Conservation (phyloP, 2,888 invertebrate genomes). For the Lithophane leautieri region DNA sequence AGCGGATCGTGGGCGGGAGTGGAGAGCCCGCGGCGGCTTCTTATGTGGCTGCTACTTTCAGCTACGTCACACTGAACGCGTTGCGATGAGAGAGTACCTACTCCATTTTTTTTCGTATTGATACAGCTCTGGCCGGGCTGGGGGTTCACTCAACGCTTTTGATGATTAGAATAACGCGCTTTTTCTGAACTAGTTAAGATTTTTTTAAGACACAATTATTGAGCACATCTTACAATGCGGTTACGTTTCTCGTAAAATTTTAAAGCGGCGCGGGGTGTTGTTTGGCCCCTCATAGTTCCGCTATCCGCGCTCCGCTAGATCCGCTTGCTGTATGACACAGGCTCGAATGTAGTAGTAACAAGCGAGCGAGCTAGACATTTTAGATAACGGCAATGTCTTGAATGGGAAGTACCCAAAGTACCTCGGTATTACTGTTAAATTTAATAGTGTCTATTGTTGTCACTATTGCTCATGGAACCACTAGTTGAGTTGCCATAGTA, state of each 20-base stretch:
- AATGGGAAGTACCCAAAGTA: conserved; percentile 12
- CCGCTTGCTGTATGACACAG: conserved; percentile 4
- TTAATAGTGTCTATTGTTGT: conserved; percentile 18
- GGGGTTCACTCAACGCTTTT: no score
- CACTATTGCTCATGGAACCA: conserved; percentile 8
- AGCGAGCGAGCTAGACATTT: conserved; percentile 18
- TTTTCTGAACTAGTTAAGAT: not conserved
- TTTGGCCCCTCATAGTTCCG: not conserved
- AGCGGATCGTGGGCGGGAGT: not conserved
- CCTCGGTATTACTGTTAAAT: conserved; percentile 27
- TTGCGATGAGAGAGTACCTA: no score
- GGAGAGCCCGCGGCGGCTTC: conserved; percentile 9
- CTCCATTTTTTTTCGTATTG: not conserved
- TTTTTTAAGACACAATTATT: not conserved
- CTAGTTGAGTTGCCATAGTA: conserved; percentile 5
- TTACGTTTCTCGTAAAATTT: not conserved
- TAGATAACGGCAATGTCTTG: conserved; percentile 21
- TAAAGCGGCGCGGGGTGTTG: not conserved
- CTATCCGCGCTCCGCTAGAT: not conserved
- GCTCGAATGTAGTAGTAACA: conserved; percentile 1
- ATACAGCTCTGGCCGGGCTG: not conserved
- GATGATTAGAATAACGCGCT: not conserved
- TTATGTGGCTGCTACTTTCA: conserved; percentile 7
- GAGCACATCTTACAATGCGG: not conserved
- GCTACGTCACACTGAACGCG: conserved; percentile 6